Conservation (phyloP, 2,888 invertebrate genomes). For the Ischnus inquisitorius region DNA sequence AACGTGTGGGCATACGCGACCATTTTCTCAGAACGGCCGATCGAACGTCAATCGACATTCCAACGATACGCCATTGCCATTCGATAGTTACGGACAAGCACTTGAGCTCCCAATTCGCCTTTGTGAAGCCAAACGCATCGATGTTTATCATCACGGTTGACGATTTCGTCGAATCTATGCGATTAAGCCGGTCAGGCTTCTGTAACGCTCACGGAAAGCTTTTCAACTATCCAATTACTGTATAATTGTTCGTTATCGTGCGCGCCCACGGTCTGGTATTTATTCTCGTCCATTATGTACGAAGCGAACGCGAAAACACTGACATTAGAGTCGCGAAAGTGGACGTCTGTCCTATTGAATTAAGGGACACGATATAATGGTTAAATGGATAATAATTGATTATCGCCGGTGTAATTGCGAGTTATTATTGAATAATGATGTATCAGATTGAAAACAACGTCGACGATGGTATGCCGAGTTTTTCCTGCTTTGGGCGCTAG, state of each 20-base stretch:
- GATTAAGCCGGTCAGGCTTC: not conserved
- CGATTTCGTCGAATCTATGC: constrained; percentile 41
- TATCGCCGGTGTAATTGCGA: constrained; percentile 56
- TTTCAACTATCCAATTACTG: constrained; percentile 41
- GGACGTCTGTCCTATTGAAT: constrained; percentile 33
- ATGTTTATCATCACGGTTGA: constrained; percentile 56
- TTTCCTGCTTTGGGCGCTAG: not conserved
- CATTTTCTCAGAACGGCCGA: constrained; percentile 53
- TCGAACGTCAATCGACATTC: constrained; percentile 60
- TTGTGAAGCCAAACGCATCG: constrained; percentile 26
- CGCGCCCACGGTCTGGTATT: constrained; percentile 1
- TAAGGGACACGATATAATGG: constrained; percentile 29
- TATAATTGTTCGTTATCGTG: constrained; percentile 19
- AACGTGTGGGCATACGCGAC: constrained; percentile 39
- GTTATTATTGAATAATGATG: constrained; percentile 60
- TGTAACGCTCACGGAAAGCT: not conserved
- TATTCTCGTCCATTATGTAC: not conserved
- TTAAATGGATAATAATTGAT: constrained; percentile 56
- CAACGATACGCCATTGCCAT: constrained; percentile 48
- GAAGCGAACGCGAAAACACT: constrained; percentile 25
- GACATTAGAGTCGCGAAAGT: constrained; percentile 17
- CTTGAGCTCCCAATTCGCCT: not conserved
- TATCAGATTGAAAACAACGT: constrained; percentile 42
- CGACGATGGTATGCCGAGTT: constrained; percentile 39
- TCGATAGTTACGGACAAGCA: constrained; percentile 31